Percentiles rank a stretch among this genome's conserved stretches.
phyloP scores from a whole-genome alignment of 2,888 invertebrate species.

The Serripes groenlandicus region DNA sequence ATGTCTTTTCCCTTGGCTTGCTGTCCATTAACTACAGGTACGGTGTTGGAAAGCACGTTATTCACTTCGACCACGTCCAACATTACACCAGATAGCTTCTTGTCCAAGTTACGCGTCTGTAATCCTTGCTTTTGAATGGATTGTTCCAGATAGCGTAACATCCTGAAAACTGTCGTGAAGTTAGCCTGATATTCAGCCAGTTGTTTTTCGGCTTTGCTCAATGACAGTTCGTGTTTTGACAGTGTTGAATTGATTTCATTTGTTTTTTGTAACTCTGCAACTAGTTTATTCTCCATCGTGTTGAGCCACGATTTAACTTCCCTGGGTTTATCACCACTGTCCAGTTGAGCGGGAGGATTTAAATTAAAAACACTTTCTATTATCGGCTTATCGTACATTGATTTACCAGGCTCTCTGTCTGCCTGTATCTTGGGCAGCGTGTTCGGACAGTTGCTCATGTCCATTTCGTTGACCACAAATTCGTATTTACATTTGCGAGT shows the following conservation, averaged over 20 bases:
- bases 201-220: constrained; percentile 72
- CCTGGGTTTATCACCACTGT: constrained; percentile 12
- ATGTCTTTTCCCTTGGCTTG: constrained; percentile 71
- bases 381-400: constrained; percentile 1
- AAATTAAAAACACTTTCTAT: constrained; percentile 15
- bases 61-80: constrained; percentile 84
- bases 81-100: constrained; percentile 83
- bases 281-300: constrained; percentile 69
- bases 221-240: constrained; percentile 72
- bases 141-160: constrained; percentile 77
- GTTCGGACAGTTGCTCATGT: constrained; percentile 74
- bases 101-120: constrained; percentile 78
- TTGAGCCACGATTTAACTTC: constrained; percentile 60
- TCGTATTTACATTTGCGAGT: constrained; percentile 74
- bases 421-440: constrained; percentile 67
- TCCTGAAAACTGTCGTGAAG: constrained; percentile 75
- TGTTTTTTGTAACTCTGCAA: constrained; percentile 75
- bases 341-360: background rate
- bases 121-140: constrained; percentile 73
- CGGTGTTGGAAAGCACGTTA: constrained; percentile 77
- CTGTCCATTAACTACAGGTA: constrained; percentile 62
- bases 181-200: constrained; percentile 74
- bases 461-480: constrained; percentile 81
- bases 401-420: constrained; percentile 49
- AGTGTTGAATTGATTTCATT: constrained; percentile 78